Conservation (phyloP, 2,113 vertebrate genomes). For the Anseranas semipalmata region DNA sequence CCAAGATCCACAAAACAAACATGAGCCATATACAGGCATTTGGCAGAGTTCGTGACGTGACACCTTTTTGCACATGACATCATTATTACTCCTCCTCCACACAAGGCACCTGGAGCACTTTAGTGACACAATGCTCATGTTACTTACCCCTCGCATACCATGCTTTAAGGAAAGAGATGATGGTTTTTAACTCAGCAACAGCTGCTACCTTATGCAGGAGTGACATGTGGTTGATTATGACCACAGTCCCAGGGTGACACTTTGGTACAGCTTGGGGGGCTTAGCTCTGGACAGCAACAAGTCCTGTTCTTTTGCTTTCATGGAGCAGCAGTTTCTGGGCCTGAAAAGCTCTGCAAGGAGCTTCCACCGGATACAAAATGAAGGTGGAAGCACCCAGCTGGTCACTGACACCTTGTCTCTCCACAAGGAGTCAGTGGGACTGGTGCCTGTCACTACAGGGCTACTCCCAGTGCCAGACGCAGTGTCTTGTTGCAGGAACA, state of each 20-base stretch:
- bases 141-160: fast-evolving
- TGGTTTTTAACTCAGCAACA: background rate
- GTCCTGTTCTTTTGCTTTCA: fast-evolving
- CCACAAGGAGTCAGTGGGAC: fast-evolving
- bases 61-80: fast-evolving
- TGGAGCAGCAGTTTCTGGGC: background rate
- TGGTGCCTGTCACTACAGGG: background rate
- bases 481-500: background rate
- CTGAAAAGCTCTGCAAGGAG: background rate
- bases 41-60: background rate
- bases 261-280: fast-evolving
- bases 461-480: background rate
- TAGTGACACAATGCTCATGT: fast-evolving
- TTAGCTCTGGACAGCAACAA: background rate
- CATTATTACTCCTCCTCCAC: background rate
- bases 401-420: background rate
- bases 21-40: fast-evolving
- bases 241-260: fast-evolving
- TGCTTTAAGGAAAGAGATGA: background rate
- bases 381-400: fast-evolving
- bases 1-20: background rate
- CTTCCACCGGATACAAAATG: background rate
- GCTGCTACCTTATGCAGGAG: background rate
- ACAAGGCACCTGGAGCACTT: background rate
- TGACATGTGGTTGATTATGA: fast-evolving